Evolutionary conservation across 2,888 invertebrate species (phyloP).

Genomic region (Harpalus rubripes): DNA sequence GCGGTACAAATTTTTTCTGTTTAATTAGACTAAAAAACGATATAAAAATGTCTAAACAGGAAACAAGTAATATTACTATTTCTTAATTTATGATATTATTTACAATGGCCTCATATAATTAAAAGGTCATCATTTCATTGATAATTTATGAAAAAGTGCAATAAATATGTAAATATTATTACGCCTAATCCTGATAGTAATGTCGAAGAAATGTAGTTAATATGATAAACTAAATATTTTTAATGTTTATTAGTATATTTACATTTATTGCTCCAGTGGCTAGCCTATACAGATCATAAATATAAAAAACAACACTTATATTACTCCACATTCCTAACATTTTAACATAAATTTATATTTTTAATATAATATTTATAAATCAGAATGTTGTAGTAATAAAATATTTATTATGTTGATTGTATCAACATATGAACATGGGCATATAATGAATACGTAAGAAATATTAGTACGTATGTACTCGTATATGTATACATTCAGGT

Average conservation of each 20-base stretch:
- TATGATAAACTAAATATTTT: constrained; percentile 18
- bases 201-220: neutral
- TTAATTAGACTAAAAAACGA: neutral
- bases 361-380: neutral
- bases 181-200: constrained; percentile 24
- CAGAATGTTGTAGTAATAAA: neutral
- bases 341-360: neutral
- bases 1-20: neutral
- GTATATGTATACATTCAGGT: no score
- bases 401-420: neutral
- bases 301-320: neutral
- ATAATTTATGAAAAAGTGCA: constrained; percentile 33
- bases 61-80: neutral
- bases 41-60: constrained; percentile 21
- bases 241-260: constrained; percentile 22
- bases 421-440: neutral
- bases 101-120: constrained; percentile 12
- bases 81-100: constrained; percentile 33
- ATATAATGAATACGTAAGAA: no score
- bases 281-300: neutral
- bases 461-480: no score
- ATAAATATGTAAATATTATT: constrained; percentile 4
- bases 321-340: neutral
- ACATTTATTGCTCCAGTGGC: neutral
- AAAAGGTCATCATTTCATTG: constrained; percentile 3